phyloP scores from a whole-genome alignment of 1,140 invertebrate species.

The Phymorhynchus buccinoides region DNA sequence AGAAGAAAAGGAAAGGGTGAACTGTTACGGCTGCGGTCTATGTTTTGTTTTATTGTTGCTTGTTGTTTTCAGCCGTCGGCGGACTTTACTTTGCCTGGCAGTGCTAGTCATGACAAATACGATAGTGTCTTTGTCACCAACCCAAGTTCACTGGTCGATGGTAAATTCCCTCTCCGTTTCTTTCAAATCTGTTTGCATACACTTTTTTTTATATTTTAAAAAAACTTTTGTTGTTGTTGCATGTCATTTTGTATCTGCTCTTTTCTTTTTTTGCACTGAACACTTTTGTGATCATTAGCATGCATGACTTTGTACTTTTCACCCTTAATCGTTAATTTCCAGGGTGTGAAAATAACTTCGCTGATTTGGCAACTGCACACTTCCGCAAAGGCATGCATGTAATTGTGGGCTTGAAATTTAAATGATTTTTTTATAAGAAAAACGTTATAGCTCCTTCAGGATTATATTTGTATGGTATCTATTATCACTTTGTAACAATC shows the following conservation, averaged over 20 bases:
- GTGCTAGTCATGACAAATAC: slow-evolving; percentile 49
- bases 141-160: slow-evolving; percentile 38
- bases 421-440: too few species aligned
- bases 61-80: slow-evolving; percentile 51
- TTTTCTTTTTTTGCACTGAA: not conserved
- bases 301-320: not conserved
- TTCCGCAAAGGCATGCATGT: too few species aligned
- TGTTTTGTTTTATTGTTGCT: slow-evolving; percentile 35
- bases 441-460: too few species aligned
- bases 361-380: too few species aligned
- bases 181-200: not conserved
- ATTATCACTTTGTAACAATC: too few species aligned
- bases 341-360: too few species aligned
- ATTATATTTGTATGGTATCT: too few species aligned
- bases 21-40: not conserved
- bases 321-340: not conserved
- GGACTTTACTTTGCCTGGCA: slow-evolving; percentile 58
- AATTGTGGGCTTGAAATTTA: too few species aligned
- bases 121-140: slow-evolving; percentile 42
- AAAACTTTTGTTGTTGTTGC: too few species aligned
- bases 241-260: not conserved
- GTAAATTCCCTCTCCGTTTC: slow-evolving; percentile 12
- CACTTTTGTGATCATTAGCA: not conserved
- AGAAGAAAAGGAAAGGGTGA: too few species aligned
- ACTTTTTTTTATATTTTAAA: too few species aligned